Evolutionary conservation across 2,888 invertebrate species (phyloP), one percentile per base, ranked within the genome.

Genomic region (Agrochola circellaris): DNA sequence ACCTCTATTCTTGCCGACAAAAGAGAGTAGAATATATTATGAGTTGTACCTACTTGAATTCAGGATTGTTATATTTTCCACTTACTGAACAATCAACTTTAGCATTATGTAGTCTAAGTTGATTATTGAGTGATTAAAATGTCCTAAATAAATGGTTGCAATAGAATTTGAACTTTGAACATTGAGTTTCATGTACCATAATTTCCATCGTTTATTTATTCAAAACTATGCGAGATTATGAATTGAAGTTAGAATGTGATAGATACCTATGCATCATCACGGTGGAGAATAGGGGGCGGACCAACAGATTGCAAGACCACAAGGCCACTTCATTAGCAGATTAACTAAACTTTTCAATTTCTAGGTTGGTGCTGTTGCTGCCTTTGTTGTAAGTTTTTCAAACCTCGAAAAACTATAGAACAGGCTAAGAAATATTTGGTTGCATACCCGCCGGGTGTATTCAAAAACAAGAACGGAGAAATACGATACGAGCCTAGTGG

Each of bases 281-380:
- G 23, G 3, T 17, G 23, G 17, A 45, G 26, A 58, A 66, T 0
- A 51, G 38, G 76, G 58, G 68, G 60, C 67, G 51, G 38, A 30
- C 17, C 7, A 15, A 20, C 9, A 26, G 38, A 76, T 67, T 51
- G 15, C 23, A 48, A 48, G 45, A 62, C 2, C 42, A 42, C n/a
- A 51, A 60, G 48, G 17, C 20, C 54, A 62, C 30, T 13, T 15
- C 15, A 45, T 45, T 0, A 8, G 23, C 8, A 30, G 45, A 17
- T 7, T 26, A 58, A 58, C 17, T 60, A 20, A 30, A 60, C 3
- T 48, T 34, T 62, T 42, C 0, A 6, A n/a, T 60, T 66, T 87
- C 30, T 79, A 97, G 97, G 97, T 75, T 97, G 97, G 97, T 97
- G 97, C 84, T 98, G 97, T 80, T 98, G 97, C 85, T 97, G 97